A percentile compares a stretch with the other conserved stretches of the same genome.
Conservation (phyloP, 2,113 vertebrate species). For the Archilochus colubris region DNA sequence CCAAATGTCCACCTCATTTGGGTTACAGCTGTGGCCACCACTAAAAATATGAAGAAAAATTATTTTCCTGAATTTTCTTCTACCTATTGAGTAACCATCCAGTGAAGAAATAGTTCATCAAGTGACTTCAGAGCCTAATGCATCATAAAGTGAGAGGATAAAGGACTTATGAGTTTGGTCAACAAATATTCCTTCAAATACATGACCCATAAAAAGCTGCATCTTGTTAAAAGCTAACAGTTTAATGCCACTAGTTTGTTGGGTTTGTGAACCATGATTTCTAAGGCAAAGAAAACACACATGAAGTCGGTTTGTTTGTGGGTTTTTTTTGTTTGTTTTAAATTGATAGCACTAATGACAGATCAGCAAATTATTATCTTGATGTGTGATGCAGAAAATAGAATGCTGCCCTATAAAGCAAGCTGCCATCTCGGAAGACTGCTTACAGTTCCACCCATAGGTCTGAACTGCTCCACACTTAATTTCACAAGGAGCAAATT, state of each 20-base stretch:
- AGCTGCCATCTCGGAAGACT: constrained; percentile 66
- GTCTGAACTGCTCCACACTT: constrained; percentile 60
- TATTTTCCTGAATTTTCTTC: not conserved
- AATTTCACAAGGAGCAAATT: constrained; percentile 69
- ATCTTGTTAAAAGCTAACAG: not conserved
- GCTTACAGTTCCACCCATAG: constrained; percentile 53
- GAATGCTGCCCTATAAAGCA: constrained; percentile 55
- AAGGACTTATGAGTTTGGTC: not conserved
- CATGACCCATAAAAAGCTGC: not conserved
- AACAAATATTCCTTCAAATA: constrained; percentile 14
- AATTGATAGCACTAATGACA: constrained; percentile 55
- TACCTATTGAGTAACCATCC: not conserved
- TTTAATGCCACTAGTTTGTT: not conserved
- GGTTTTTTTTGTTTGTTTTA: not conserved
- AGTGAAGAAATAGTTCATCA: constrained; percentile 1
- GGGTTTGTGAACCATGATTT: not conserved
- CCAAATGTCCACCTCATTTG: not conserved
- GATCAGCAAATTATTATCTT: constrained; percentile 54
- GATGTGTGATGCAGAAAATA: constrained; percentile 48
- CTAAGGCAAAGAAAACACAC: constrained; percentile 14
- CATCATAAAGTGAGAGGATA: not conserved
- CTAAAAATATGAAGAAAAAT: not conserved
- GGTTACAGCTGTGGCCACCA: not conserved
- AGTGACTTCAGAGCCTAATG: not conserved
- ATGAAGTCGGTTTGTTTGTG: not conserved